Conservation (phyloP, 2,113 vertebrate genomes). For the Nansenia antarctica region DNA sequence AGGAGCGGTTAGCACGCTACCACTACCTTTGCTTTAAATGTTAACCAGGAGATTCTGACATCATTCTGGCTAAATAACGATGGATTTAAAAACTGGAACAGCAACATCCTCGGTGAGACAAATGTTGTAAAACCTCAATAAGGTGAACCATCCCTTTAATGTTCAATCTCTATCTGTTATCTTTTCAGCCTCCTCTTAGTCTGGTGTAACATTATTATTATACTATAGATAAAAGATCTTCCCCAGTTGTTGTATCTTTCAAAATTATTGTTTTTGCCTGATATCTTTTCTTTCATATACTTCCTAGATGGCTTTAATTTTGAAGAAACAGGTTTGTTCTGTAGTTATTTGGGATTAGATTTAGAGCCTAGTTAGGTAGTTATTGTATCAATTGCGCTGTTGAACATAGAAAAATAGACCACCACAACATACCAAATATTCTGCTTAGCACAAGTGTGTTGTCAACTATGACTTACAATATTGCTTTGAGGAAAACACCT, state of each 20-base stretch:
- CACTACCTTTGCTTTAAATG: too few species aligned
- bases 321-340: constrained; percentile 73
- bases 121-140: too few species aligned
- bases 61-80: too few species aligned
- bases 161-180: constrained; percentile 1
- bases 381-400: constrained; percentile 30
- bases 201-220: neutral
- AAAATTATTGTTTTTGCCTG: constrained; percentile 35
- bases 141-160: too few species aligned
- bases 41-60: too few species aligned
- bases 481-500: too few species aligned
- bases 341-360: constrained; percentile 21
- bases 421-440: constrained; percentile 8
- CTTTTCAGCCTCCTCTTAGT: neutral
- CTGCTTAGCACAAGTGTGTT: too few species aligned
- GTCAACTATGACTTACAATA: too few species aligned
- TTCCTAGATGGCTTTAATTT: constrained; percentile 68
- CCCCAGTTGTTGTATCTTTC: neutral
- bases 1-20: too few species aligned
- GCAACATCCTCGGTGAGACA: too few species aligned
- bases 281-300: constrained; percentile 49
- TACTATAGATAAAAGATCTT: neutral
- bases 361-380: constrained; percentile 40
- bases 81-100: too few species aligned
- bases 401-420: constrained; percentile 25